Evolutionary conservation across 1,140 invertebrate genomes (phyloP).

Genomic region (Dreissena rostriformis): DNA sequence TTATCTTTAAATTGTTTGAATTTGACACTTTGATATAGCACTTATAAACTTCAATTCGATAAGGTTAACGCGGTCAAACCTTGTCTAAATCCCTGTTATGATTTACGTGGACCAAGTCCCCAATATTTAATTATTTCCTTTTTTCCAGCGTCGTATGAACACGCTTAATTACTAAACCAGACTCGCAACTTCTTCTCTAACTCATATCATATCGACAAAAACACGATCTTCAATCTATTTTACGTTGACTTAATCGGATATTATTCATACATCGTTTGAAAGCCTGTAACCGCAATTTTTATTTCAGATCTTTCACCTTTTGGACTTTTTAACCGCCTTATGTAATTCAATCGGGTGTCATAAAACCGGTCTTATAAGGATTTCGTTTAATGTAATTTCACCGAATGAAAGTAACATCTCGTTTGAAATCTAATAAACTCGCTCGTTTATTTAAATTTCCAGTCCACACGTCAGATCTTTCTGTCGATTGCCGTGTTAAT

Average conservation of each 20-base stretch:
- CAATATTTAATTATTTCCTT: neutral
- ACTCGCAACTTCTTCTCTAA: too few relatives aligned
- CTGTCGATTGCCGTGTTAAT: neutral
- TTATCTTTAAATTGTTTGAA: constrained; percentile 1
- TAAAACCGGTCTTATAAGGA: neutral
- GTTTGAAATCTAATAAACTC: neutral
- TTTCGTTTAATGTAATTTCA: neutral
- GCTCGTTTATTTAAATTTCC: neutral
- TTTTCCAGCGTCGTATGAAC: neutral
- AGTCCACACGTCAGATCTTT: neutral
- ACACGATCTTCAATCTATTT: too few relatives aligned
- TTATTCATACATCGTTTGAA: too few relatives aligned
- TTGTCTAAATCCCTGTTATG: neutral
- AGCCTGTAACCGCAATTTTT: too few relatives aligned
- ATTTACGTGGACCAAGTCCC: neutral
- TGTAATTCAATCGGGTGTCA: too few relatives aligned
- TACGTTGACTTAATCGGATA: too few relatives aligned
- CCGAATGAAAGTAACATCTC: neutral
- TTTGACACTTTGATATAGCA: constrained; percentile 5
- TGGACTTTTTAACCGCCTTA: too few relatives aligned
- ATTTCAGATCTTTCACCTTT: too few relatives aligned
- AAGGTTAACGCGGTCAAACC: neutral
- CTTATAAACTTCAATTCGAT: constrained; percentile 3
- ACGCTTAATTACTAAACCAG: too few relatives aligned
- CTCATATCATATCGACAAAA: too few relatives aligned